Evolutionary conservation across 2,888 invertebrate species (phyloP).

Genomic region (Eudasyphora cyanicolor): DNA sequence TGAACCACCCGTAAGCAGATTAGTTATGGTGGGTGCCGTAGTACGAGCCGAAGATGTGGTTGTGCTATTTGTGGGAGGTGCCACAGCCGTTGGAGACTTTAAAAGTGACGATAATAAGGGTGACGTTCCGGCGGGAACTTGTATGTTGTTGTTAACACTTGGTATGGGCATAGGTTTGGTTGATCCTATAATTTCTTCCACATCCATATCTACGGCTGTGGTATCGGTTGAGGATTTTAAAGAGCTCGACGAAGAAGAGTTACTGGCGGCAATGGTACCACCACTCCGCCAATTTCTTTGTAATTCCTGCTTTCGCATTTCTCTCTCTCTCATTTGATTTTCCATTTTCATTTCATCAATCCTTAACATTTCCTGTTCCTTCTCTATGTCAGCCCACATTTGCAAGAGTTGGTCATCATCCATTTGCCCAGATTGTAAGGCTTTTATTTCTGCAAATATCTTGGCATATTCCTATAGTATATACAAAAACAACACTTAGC

Average conservation of each 20-base stretch:
- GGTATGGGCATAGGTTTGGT: conserved; percentile 44
- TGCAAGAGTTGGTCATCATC: conserved; percentile 87
- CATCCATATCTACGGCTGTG: conserved; percentile 75
- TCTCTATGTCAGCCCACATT: conserved; percentile 88
- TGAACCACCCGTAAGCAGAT: conserved; percentile 77
- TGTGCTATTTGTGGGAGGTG: conserved; percentile 60
- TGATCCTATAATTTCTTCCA: conserved; percentile 71
- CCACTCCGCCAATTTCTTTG: conserved; percentile 82
- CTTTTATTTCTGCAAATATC: conserved; percentile 83
- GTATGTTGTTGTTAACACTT: conserved; percentile 32
- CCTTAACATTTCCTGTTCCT: conserved; percentile 86
- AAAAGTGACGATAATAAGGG: conserved; percentile 91
- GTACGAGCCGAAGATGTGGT: conserved; percentile 66
- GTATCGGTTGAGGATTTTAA: conserved; percentile 68
- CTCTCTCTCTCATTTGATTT: conserved; percentile 80
- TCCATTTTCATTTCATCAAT: conserved; percentile 82
- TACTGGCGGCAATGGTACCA: conserved; percentile 59
- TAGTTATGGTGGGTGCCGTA: conserved; percentile 79
- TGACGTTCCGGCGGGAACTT: conserved; percentile 81
- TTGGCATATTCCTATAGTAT: conserved; percentile 86
- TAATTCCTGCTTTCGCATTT: conserved; percentile 83
- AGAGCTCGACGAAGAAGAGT: conserved; percentile 42
- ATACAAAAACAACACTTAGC: neutral
- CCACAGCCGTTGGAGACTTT: conserved; percentile 81
- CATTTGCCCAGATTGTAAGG: conserved; percentile 81